Base-by-base conservation (phyloP, 1,140 invertebrate genomes). In the Drosophila athabasca region DNA sequence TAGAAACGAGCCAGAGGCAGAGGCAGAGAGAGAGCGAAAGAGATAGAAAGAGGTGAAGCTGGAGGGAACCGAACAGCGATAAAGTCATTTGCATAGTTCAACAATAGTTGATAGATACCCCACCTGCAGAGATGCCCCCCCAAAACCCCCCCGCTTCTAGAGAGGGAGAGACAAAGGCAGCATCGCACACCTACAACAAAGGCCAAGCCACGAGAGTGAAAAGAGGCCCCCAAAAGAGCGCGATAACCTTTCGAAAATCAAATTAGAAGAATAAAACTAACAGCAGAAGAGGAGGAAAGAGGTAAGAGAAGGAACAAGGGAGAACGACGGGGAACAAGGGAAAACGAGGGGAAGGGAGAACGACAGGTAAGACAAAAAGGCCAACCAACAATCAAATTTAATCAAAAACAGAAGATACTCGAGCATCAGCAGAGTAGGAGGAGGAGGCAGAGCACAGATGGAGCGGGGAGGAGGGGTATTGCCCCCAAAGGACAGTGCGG, bases 51-150 rank as follows among this genome's bases (percentile, higher is more conserved):
- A 15, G 0, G 17, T 19, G 1, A 1, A 19, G 17, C 17, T 26
- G 4, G 24, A 26, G 24, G 4, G 26, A 44, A 39, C 44, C 13
- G 24, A 26, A 51, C 54, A 64, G 67, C 78, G 83, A 87, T 87
- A 88, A 87, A 87, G 83, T 88, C 83, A 87, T 87, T 87, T 87
- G 83, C 83, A 88, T 87, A 87, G 83, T 72, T 88, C 74, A 58
- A 45, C 65, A 58, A 69, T 41, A 60, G 26, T 39, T 35, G 35
- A 39, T 39, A 39, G 35, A 39, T 39, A 39, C 35, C 35, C 35
- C 39, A 57, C 52, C 39, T 45, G 52, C 53, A 73, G 67, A 67
- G 72, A 51, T 72, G 62, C 60, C 69, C 72, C 60, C 61, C 1
- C 29, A 0, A 3, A n/a, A n/a, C n/a, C 2, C 29, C 29, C 31